phyloP scores from a whole-genome alignment of 2,113 vertebrate species.

The Nothoprocta pentlandii region DNA sequence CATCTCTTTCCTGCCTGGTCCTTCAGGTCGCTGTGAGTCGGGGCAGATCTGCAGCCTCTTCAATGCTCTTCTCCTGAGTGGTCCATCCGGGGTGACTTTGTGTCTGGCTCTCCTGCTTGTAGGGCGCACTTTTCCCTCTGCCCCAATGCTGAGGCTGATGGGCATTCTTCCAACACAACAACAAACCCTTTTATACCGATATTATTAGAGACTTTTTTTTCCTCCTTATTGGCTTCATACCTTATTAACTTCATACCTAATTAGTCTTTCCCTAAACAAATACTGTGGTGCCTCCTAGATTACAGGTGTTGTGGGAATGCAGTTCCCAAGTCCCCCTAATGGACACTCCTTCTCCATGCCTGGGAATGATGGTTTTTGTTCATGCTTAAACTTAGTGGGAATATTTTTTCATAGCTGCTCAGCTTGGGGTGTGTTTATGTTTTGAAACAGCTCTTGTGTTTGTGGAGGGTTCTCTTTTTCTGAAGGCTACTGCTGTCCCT shows the following conservation, averaged over 20 bases:
- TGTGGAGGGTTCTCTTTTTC: background rate
- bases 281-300: background rate
- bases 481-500: background rate
- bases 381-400: background rate
- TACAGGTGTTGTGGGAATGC: background rate
- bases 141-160: background rate
- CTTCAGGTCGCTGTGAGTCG: background rate
- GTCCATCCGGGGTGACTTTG: background rate
- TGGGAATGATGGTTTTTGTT: constrained; percentile 44
- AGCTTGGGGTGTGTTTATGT: constrained; percentile 18
- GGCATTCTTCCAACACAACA: background rate
- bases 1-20: too few species aligned
- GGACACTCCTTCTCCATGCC: background rate
- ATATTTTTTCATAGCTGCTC: constrained; percentile 25
- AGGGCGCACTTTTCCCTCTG: background rate
- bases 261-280: constrained; percentile 61
- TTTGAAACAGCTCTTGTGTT: background rate
- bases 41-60: background rate
- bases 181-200: constrained; percentile 19
- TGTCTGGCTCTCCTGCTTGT: background rate
- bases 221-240: too few species aligned
- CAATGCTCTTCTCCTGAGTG: too few species aligned
- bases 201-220: background rate
- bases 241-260: constrained; percentile 28
- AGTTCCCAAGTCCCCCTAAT: background rate